Percentiles rank a stretch among this genome's conserved stretches.
Conservation (phyloP, 1,140 invertebrate genomes). For the Halotydeus destructor region DNA sequence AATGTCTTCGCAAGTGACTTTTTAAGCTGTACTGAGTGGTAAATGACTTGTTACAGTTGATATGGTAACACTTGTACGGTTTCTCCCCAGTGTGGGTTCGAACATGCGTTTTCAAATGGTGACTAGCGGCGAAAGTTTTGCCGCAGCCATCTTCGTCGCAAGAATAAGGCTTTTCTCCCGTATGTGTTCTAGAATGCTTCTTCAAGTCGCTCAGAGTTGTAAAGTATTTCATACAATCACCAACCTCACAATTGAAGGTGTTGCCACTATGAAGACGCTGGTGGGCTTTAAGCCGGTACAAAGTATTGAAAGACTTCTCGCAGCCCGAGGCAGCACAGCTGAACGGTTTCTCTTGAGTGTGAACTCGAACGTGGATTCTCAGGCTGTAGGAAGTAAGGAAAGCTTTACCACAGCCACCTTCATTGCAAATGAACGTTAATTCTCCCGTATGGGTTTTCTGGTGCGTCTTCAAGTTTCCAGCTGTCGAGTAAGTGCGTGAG, state of each 20-base stretch:
- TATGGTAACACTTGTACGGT: slow-evolving; percentile 49
- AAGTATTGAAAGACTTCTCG: slow-evolving; percentile 64
- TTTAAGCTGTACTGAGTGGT: slow-evolving; percentile 57
- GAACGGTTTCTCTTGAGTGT: slow-evolving; percentile 83
- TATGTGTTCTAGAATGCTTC: slow-evolving; percentile 77
- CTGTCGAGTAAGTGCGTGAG: slow-evolving; percentile 68
- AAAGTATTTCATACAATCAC: slow-evolving; percentile 70
- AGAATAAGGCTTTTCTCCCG: slow-evolving; percentile 72
- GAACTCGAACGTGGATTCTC: slow-evolving; percentile 80
- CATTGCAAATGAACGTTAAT: slow-evolving; percentile 74
- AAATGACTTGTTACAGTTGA: slow-evolving; percentile 50
- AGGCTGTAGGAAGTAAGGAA: slow-evolving; percentile 83
- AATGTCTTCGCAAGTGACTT: slow-evolving; percentile 47
- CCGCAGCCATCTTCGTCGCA: slow-evolving; percentile 60
- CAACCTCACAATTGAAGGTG: slow-evolving; percentile 74
- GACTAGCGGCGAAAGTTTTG: slow-evolving; percentile 75
- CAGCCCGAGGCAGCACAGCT: slow-evolving; percentile 40
- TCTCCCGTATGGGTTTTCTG: slow-evolving; percentile 60
- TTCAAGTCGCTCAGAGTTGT: slow-evolving; percentile 79
- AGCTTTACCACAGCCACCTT: slow-evolving; percentile 66
- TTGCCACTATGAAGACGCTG: slow-evolving; percentile 75
- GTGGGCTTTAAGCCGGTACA: slow-evolving; percentile 58
- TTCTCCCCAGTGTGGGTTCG: slow-evolving; percentile 45
- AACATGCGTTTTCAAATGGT: slow-evolving; percentile 71
- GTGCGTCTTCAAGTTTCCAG: slow-evolving; percentile 81